These are phyloP conservation scores for Liposcelis brunnea DNA, from an alignment of 2,888 invertebrate genomes.

Conservation along the genomic window DNA sequence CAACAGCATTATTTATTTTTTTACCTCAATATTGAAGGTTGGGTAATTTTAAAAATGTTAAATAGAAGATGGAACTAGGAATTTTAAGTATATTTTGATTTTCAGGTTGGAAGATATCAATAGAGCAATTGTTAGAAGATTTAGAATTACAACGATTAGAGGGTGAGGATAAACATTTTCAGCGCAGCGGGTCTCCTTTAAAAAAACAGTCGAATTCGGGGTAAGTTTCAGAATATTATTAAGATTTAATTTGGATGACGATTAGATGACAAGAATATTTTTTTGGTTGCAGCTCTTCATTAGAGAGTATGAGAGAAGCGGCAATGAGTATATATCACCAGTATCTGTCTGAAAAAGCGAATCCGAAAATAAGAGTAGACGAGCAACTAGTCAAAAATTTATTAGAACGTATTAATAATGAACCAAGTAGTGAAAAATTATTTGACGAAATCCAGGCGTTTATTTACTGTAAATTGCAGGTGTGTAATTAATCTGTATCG, in stretches of 20 bases:
- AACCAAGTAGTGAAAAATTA: slow-evolving; percentile 48
- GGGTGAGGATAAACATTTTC: slow-evolving; percentile 19
- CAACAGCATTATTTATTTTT: slow-evolving; percentile 58
- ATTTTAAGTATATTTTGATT: slow-evolving; percentile 8
- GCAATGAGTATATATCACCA: slow-evolving; percentile 58
- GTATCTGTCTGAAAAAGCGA: slow-evolving; percentile 55
- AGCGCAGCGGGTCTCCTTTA: too few species aligned
- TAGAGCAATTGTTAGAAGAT: slow-evolving; percentile 48
- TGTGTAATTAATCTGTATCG: slow-evolving; percentile 17
- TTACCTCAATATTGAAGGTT: slow-evolving; percentile 58
- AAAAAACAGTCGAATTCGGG: too few species aligned
- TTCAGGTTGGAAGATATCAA: slow-evolving; percentile 45
- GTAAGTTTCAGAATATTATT: too few species aligned
- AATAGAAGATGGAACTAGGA: not conserved
- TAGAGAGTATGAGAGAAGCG: slow-evolving; percentile 39
- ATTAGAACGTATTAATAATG: slow-evolving; percentile 41
- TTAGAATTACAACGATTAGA: slow-evolving; percentile 32
- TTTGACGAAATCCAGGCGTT: slow-evolving; percentile 69
- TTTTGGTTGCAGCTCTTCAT: slow-evolving; percentile 12
- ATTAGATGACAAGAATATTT: slow-evolving; percentile 14
- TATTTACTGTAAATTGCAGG: slow-evolving; percentile 41
- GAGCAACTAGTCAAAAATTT: slow-evolving; percentile 40
- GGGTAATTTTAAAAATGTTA: slow-evolving; percentile 7
- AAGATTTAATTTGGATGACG: too few species aligned
- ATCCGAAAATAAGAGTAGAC: slow-evolving; percentile 43